A percentile compares a stretch with the other conserved stretches of the same genome.
These are phyloP conservation scores for Dendropsophus ebraccatus DNA, from an alignment of 2,113 vertebrate species.

Conservation along the genomic window DNA sequence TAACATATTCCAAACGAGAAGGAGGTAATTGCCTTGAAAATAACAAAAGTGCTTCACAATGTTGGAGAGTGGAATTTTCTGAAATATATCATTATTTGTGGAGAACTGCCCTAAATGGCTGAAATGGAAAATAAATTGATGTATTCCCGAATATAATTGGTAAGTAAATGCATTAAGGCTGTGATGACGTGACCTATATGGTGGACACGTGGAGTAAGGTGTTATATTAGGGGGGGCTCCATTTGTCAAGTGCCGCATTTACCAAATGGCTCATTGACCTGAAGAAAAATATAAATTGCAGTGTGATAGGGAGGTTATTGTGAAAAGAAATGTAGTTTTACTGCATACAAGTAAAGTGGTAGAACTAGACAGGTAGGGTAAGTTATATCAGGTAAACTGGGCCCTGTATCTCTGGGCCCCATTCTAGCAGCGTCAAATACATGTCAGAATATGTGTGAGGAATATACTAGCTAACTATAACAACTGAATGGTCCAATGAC, in stretches of 20 bases:
- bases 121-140: not conserved
- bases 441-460: too few relatives aligned
- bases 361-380: too few relatives aligned
- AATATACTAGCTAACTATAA: too few relatives aligned
- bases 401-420: too few relatives aligned
- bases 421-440: too few relatives aligned
- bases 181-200: not conserved
- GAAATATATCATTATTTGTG: conserved; percentile 25
- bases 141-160: conserved; percentile 10
- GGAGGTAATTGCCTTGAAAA: not conserved
- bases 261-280: conserved; percentile 7
- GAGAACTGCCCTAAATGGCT: conserved; percentile 25
- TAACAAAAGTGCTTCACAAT: conserved; percentile 17
- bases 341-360: not conserved
- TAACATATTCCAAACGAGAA: not conserved
- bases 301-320: not conserved
- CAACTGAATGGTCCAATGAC: too few relatives aligned
- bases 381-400: too few relatives aligned
- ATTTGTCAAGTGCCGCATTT: not conserved
- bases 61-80: conserved; percentile 11
- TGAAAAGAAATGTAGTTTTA: not conserved
- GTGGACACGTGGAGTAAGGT: not conserved
- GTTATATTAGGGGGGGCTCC: not conserved
- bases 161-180: conserved; percentile 27
- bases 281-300: not conserved